Evolutionary conservation across 2,113 vertebrate species (phyloP).

Genomic region (Ivindomyrus marchei): DNA sequence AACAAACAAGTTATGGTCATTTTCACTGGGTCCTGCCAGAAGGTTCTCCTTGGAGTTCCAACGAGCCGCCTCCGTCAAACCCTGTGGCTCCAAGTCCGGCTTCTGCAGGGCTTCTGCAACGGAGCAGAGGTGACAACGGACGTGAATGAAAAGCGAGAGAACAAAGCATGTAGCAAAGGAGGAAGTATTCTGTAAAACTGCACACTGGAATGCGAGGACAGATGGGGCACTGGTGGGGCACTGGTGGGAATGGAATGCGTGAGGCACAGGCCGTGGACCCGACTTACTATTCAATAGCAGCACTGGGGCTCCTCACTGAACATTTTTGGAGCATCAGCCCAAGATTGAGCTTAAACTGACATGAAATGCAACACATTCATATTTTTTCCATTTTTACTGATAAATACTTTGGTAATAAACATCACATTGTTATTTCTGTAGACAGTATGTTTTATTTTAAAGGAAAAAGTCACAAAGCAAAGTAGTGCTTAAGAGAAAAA

Average conservation of each 20-base stretch:
- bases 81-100: constrained; percentile 88
- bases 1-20: constrained; percentile 97
- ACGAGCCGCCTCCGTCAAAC: constrained; percentile 87
- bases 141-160: too few relatives aligned
- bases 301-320: background rate
- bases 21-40: constrained; percentile 88
- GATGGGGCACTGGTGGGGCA: background rate
- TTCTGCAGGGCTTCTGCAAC: constrained; percentile 86
- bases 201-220: background rate
- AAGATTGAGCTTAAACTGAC: background rate
- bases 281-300: background rate
- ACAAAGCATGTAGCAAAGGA: background rate
- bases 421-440: background rate
- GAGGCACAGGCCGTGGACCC: background rate
- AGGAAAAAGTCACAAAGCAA: background rate
- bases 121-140: background rate
- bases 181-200: background rate
- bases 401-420: background rate
- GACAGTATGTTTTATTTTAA: background rate
- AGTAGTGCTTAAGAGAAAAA: background rate
- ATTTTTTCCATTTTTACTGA: background rate
- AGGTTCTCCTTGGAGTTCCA: constrained; percentile 99
- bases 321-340: background rate
- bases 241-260: too few relatives aligned
- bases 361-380: background rate